Evolutionary conservation across 1,140 invertebrate genomes (phyloP).

Genomic region (Apis florea): DNA sequence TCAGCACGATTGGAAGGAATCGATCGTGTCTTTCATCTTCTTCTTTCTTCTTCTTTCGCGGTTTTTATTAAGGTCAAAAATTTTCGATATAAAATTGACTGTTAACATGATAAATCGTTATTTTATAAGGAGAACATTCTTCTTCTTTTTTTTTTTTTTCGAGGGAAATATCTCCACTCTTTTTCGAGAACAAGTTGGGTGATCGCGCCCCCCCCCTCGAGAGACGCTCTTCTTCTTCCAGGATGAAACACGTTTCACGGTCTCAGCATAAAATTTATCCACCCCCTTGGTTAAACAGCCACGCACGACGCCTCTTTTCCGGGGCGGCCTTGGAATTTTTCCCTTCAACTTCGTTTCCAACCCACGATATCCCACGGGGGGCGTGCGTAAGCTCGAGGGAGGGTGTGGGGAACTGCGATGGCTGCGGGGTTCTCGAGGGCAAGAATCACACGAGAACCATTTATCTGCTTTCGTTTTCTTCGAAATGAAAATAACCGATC

Average conservation of each 20-base stretch:
- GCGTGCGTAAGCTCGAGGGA: slow-evolving; percentile 16
- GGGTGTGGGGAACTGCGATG: neutral
- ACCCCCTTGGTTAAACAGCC: slow-evolving; percentile 76
- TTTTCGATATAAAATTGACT: no score
- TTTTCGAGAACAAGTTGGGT: slow-evolving; percentile 18
- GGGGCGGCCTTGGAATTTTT: slow-evolving; percentile 36
- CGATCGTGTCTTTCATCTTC: no score
- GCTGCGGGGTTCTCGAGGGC: slow-evolving; percentile 19
- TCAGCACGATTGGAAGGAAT: neutral
- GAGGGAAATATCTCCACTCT: slow-evolving; percentile 70
- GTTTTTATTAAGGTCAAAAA: no score
- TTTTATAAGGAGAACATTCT: slow-evolving; percentile 65
- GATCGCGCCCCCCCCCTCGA: slow-evolving; percentile 26
- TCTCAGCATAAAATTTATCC: slow-evolving; percentile 77
- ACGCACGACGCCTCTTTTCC: slow-evolving; percentile 70
- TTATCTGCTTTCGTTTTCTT: no score
- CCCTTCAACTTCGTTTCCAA: slow-evolving; percentile 59
- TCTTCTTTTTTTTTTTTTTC: slow-evolving; percentile 13
- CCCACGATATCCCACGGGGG: slow-evolving; percentile 56
- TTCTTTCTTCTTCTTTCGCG: no score
- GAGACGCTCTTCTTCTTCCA: slow-evolving; percentile 60
- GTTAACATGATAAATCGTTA: no score
- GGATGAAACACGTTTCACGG: slow-evolving; percentile 75
- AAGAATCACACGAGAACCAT: neutral
- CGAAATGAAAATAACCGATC: no score